phyloP scores from a whole-genome alignment of 2,888 invertebrate species.

The Prostheceraeus crozeri region DNA sequence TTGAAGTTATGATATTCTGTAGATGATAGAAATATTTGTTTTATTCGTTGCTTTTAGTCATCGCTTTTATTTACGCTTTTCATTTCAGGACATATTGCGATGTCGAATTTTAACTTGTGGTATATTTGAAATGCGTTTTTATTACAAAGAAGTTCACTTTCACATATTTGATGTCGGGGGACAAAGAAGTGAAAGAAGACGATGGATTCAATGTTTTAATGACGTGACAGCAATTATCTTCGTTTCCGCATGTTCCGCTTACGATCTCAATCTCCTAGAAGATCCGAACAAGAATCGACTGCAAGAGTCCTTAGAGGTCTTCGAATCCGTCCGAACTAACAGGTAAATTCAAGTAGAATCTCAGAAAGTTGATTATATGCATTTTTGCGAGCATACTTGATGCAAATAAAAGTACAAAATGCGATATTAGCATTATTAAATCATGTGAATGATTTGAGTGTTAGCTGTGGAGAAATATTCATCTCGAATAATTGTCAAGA shows the following conservation, averaged over 20 bases:
- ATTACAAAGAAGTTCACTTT: slow-evolving; percentile 99
- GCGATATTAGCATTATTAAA: too few relatives aligned
- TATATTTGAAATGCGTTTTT: slow-evolving; percentile 99
- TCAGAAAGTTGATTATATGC: too few relatives aligned
- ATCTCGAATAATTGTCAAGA: too few relatives aligned
- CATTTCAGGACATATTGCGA: slow-evolving; percentile 80
- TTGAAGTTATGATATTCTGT: too few relatives aligned
- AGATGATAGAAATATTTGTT: too few relatives aligned
- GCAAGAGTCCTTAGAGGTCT: slow-evolving; percentile 92
- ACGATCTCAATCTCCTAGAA: slow-evolving; percentile 98
- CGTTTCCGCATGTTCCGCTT: slow-evolving; percentile 98
- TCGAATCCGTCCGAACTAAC: slow-evolving; percentile 99
- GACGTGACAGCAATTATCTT: slow-evolving; percentile 99
- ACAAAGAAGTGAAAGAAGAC: slow-evolving; percentile 95
- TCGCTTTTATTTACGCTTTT: background rate
- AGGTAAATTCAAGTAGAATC: too few relatives aligned
- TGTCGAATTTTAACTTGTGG: slow-evolving; percentile 99
- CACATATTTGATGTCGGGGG: slow-evolving; percentile 99
- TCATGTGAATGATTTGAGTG: too few relatives aligned
- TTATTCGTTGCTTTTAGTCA: too few relatives aligned
- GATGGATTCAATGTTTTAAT: slow-evolving; percentile 99
- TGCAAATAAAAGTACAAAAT: too few relatives aligned
- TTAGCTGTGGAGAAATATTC: too few relatives aligned
- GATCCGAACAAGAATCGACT: slow-evolving; percentile 97
- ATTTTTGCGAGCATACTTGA: too few relatives aligned